Evolutionary conservation across 2,113 vertebrate species (phyloP).

Genomic region (Pipra filicauda): DNA sequence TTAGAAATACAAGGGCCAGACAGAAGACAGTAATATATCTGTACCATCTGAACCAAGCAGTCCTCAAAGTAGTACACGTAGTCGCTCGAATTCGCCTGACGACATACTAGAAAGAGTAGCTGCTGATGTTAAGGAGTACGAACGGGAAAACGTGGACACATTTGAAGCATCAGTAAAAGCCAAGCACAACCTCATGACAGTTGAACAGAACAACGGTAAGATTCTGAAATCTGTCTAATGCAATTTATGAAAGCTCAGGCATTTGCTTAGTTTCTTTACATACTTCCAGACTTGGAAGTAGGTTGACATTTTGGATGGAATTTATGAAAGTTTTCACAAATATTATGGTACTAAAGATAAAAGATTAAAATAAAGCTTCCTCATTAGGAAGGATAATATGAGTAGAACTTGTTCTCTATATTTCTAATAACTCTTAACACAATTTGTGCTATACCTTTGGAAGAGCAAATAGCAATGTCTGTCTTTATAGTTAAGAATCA

Average conservation of each 20-base stretch:
- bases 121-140: conserved; percentile 96
- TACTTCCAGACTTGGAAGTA: not conserved
- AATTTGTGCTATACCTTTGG: not conserved
- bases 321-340: not conserved
- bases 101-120: conserved; percentile 94
- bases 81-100: conserved; percentile 93
- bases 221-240: not conserved
- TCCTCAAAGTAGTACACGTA: conserved; percentile 92
- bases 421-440: not conserved
- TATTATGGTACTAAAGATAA: not conserved
- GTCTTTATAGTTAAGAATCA: not conserved
- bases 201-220: conserved; percentile 93
- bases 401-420: not conserved
- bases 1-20: conserved; percentile 91
- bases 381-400: accelerated
- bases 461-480: not conserved
- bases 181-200: conserved; percentile 95
- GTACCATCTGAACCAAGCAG: conserved; percentile 92
- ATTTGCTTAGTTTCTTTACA: not conserved
- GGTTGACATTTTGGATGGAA: not conserved
- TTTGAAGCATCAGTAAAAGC: conserved; percentile 96
- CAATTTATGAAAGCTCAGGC: not conserved
- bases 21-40: conserved; percentile 91
- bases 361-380: not conserved
- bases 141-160: conserved; percentile 93